Conservation (phyloP, 2,113 vertebrate species). For the Peromyscus californicus region DNA sequence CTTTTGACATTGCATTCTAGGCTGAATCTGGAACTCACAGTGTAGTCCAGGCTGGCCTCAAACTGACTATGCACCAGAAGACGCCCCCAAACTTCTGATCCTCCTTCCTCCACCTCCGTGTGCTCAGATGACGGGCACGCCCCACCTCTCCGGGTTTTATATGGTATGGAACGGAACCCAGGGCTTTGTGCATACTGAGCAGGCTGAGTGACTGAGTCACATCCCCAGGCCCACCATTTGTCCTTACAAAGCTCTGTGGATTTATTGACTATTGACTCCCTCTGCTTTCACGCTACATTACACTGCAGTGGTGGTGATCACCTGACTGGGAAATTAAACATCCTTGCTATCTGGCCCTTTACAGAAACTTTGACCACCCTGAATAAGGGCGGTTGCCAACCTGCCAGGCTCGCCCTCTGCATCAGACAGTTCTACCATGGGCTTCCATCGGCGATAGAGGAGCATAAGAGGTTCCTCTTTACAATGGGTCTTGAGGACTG, state of each 20-base stretch:
- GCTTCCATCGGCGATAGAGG: neutral
- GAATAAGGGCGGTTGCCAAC: neutral
- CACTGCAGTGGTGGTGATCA: neutral
- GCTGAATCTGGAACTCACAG: neutral
- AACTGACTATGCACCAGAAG: neutral
- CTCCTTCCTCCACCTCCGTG: neutral
- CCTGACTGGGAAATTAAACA: fast-evolving
- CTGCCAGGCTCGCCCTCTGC: neutral
- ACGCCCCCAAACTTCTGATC: neutral
- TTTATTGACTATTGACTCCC: too few species aligned
- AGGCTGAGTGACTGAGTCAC: neutral
- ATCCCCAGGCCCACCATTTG: fast-evolving
- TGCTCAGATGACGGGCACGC: neutral
- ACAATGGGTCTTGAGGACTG: neutral
- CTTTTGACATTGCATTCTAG: slow-evolving; percentile 31
- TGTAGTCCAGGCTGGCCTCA: neutral
- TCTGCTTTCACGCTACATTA: neutral
- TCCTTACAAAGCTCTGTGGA: neutral
- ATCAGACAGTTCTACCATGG: neutral
- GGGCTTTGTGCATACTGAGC: neutral
- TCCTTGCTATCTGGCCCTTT: neutral
- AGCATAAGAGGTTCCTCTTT: neutral
- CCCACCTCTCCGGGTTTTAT: neutral
- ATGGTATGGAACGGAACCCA: neutral
- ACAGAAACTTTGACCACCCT: neutral